Percentiles rank a stretch among this genome's conserved stretches.
Conservation (phyloP, 1,140 invertebrate species). For the Trachymyrmex septentrionalis region DNA sequence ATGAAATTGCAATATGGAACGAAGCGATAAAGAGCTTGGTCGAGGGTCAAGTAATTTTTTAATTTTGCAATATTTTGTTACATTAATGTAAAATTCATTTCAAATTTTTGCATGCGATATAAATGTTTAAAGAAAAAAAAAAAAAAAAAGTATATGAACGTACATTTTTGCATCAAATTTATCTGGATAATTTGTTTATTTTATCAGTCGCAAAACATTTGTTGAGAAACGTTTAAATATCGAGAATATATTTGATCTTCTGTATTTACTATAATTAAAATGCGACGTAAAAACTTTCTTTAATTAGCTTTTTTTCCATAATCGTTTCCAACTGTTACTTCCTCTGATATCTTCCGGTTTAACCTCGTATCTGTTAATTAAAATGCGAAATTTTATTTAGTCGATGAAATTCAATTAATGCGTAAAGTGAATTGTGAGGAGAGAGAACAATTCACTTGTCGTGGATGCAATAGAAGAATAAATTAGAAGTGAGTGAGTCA, state of each 20-base stretch:
- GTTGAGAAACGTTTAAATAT: background rate
- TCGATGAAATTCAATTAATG: conserved; percentile 10
- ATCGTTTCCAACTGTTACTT: background rate
- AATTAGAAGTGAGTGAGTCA: background rate
- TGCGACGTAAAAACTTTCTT: conserved; percentile 5
- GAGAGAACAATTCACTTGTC: background rate
- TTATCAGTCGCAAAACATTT: background rate
- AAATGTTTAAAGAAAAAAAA: conserved; percentile 1
- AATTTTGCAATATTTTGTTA: conserved; percentile 31
- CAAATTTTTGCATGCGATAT: background rate
- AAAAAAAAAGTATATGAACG: background rate
- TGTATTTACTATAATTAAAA: conserved; percentile 21
- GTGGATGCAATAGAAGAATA: background rate
- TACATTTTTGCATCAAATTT: conserved; percentile 4
- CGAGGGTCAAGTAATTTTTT: conserved; percentile 11
- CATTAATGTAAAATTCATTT: background rate
- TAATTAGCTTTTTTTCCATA: background rate
- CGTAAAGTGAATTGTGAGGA: background rate
- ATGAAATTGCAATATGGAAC: conserved; percentile 36
- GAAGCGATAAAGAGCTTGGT: conserved; percentile 51
- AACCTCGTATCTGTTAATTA: conserved; percentile 1
- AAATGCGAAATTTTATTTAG: background rate
- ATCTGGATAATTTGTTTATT: conserved; percentile 10
- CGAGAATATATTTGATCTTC: background rate
- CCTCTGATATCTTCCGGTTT: background rate